These are phyloP conservation scores for Campoplex nolae DNA, from an alignment of 2,888 invertebrate species.

Conservation along the genomic window DNA sequence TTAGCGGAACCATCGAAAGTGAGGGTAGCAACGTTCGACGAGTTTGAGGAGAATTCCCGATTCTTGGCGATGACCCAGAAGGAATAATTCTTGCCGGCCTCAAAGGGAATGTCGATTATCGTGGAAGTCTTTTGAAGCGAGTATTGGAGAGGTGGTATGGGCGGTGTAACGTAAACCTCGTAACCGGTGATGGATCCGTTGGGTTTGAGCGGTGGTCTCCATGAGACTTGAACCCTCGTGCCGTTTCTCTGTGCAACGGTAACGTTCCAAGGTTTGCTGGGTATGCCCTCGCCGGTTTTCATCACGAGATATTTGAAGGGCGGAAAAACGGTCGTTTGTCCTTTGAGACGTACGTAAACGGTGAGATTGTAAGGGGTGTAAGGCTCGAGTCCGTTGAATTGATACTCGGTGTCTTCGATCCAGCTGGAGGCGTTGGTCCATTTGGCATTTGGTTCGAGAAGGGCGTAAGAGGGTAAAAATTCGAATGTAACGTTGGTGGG, in stretches of 20 bases:
- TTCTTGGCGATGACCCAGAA: constrained; percentile 92
- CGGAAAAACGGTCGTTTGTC: constrained; percentile 86
- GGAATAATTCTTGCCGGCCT: constrained; percentile 87
- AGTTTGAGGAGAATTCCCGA: constrained; percentile 86
- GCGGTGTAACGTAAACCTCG: constrained; percentile 88
- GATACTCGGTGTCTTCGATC: constrained; percentile 87
- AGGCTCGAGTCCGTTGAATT: constrained; percentile 88
- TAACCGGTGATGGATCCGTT: constrained; percentile 89
- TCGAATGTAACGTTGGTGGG: constrained; percentile 85
- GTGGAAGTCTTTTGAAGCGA: constrained; percentile 84
- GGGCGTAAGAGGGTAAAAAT: constrained; percentile 89
- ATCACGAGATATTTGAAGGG: constrained; percentile 86
- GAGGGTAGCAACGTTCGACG: constrained; percentile 87
- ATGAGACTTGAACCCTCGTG: constrained; percentile 88
- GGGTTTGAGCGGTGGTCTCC: constrained; percentile 89
- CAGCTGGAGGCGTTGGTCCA: constrained; percentile 88
- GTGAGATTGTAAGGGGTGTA: constrained; percentile 93
- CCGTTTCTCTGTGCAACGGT: constrained; percentile 88
- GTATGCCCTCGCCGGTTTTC: constrained; percentile 90
- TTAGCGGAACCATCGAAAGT: constrained; percentile 89
- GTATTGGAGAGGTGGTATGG: constrained; percentile 86
- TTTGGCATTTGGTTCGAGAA: constrained; percentile 84
- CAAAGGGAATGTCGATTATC: constrained; percentile 86
- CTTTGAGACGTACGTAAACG: constrained; percentile 89
- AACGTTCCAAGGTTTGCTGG: constrained; percentile 89